A percentile compares a stretch with the other conserved stretches of the same genome.
These are phyloP conservation scores for Drosophila kambysellisi DNA, from an alignment of 2,888 invertebrate genomes.

Conservation along the genomic window DNA sequence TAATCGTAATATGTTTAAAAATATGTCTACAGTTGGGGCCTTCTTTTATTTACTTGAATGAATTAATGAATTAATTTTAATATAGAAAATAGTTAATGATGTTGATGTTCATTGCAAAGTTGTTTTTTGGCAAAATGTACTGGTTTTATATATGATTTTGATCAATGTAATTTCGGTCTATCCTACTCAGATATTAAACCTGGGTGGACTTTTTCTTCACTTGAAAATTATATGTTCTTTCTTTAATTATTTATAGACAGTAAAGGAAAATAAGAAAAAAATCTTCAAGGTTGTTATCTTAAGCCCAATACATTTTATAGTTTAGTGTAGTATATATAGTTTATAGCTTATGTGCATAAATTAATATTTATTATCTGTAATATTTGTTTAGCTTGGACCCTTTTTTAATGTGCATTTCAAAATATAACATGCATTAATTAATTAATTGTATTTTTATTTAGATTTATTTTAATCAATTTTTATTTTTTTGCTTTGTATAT, in stretches of 20 bases:
- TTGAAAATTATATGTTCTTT: too few relatives aligned
- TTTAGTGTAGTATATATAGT: background rate
- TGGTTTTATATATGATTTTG: background rate
- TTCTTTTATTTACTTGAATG: background rate
- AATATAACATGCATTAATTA: background rate
- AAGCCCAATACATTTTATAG: background rate
- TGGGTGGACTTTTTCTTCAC: too few relatives aligned
- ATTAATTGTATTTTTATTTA: background rate
- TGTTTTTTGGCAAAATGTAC: background rate
- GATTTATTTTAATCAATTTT: background rate
- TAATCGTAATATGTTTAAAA: background rate
- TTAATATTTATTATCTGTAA: background rate
- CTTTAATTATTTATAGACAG: background rate
- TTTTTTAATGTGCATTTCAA: background rate
- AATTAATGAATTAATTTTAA: background rate
- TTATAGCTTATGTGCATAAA: background rate
- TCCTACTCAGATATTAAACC: background rate
- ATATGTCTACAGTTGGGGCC: fast-evolving
- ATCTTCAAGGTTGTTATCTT: background rate
- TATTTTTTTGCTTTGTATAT: background rate
- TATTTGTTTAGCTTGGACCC: background rate
- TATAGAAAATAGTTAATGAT: background rate
- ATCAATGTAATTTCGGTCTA: background rate
- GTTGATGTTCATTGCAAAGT: fast-evolving
- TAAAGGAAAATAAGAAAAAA: background rate